A percentile compares a stretch with the other conserved stretches of the same genome.
Conservation (phyloP, 1,140 invertebrate species). For the Leucophenga varia region DNA sequence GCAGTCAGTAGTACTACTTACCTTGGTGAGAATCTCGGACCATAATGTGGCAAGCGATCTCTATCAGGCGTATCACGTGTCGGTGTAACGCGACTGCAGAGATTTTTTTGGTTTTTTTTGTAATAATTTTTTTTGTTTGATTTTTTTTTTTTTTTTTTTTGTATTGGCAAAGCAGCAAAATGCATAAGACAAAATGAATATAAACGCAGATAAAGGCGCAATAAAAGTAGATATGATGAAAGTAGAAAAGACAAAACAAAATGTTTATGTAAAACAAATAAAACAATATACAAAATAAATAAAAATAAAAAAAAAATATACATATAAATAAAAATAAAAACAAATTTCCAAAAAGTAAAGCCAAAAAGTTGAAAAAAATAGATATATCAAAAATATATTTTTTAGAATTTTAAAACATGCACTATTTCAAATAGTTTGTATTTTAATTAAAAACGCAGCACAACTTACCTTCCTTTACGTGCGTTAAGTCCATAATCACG, state of each 20-base stretch:
- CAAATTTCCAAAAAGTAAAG: slow-evolving; percentile 38
- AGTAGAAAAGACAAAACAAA: slow-evolving; percentile 28
- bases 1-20: too few species aligned
- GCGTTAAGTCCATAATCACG: slow-evolving; percentile 57
- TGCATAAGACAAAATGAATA: slow-evolving; percentile 35
- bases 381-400: slow-evolving; percentile 28
- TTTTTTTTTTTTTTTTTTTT: slow-evolving; percentile 13
- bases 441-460: neutral
- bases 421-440: slow-evolving; percentile 24
- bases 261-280: slow-evolving; percentile 14
- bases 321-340: slow-evolving; percentile 29
- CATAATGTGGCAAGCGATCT: slow-evolving; percentile 77
- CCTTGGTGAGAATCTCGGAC: slow-evolving; percentile 79
- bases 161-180: slow-evolving; percentile 42
- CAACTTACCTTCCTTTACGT: slow-evolving; percentile 51
- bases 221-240: slow-evolving; percentile 35
- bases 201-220: neutral
- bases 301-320: slow-evolving; percentile 21
- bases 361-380: slow-evolving; percentile 20
- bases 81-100: slow-evolving; percentile 75
- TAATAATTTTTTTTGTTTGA: slow-evolving; percentile 3
- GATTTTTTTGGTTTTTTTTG: neutral
- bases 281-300: slow-evolving; percentile 19
- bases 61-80: slow-evolving; percentile 78
- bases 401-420: slow-evolving; percentile 25